phyloP scores from a whole-genome alignment of 2,888 invertebrate species.

The Galerucella calmariensis region DNA sequence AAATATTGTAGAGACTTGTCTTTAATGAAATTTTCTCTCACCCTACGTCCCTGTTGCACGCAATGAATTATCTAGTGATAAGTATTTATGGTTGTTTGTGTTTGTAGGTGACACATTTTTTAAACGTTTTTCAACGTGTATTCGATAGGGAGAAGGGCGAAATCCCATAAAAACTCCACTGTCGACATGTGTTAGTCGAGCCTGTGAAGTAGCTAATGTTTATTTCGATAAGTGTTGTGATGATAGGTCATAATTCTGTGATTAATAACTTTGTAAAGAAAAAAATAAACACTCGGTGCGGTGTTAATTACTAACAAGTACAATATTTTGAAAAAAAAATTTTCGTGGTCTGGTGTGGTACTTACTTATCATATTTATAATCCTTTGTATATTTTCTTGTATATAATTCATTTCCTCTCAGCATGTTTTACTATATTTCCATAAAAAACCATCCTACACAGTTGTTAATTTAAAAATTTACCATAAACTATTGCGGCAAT shows the following conservation, averaged over 20 bases:
- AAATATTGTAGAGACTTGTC: too few relatives aligned
- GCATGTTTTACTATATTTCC: too few relatives aligned
- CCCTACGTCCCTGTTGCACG: background rate
- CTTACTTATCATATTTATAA: background rate
- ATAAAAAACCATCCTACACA: too few relatives aligned
- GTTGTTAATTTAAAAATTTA: too few relatives aligned
- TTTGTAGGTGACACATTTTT: conserved; percentile 34
- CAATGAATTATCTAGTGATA: conserved; percentile 16
- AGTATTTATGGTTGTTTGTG: conserved; percentile 40
- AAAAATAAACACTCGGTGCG: conserved; percentile 1
- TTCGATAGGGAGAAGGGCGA: conserved; percentile 11
- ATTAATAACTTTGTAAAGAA: conserved; percentile 12
- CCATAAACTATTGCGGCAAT: too few relatives aligned
- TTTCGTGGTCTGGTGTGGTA: background rate
- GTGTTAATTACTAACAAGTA: background rate
- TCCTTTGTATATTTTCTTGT: background rate
- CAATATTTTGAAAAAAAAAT: background rate
- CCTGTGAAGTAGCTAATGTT: conserved; percentile 14
- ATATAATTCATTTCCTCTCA: background rate
- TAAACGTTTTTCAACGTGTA: conserved; percentile 14
- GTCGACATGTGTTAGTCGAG: conserved; percentile 7
- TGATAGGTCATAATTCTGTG: conserved; percentile 13
- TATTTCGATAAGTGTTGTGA: background rate
- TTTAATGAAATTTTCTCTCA: background rate
- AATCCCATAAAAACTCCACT: conserved; percentile 18